These are phyloP conservation scores for Crotalus tigris DNA, from an alignment of 2,113 vertebrate species.

Conservation along the genomic window DNA sequence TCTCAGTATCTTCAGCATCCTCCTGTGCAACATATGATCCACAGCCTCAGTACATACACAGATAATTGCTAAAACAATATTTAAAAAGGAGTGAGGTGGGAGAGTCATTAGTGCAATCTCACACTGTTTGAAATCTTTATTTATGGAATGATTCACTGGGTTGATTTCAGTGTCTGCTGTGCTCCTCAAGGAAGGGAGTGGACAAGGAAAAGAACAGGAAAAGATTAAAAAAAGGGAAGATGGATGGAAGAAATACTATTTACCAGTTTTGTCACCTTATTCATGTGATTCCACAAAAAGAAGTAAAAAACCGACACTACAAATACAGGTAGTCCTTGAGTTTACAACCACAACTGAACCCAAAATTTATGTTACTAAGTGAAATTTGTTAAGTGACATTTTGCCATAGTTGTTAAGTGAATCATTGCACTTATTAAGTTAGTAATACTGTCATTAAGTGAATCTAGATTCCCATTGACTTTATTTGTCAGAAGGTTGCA, in stretches of 20 bases:
- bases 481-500: background rate
- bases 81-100: background rate
- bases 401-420: background rate
- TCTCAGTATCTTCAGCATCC: background rate
- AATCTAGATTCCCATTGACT: background rate
- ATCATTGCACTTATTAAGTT: background rate
- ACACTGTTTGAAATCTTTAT: background rate
- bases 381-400: background rate
- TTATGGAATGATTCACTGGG: background rate
- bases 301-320: background rate
- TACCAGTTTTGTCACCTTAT: background rate
- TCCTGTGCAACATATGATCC: background rate
- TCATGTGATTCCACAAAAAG: background rate
- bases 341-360: background rate
- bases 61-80: background rate
- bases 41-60: background rate
- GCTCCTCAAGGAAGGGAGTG: background rate
- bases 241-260: background rate
- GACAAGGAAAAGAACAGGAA: background rate
- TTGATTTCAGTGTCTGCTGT: background rate
- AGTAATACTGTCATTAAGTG: background rate
- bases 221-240: background rate
- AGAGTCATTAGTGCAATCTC: background rate
- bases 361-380: background rate
- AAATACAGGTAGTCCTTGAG: background rate